phyloP scores from a whole-genome alignment of 1,140 invertebrate species.

The Bombyx mandarina region DNA sequence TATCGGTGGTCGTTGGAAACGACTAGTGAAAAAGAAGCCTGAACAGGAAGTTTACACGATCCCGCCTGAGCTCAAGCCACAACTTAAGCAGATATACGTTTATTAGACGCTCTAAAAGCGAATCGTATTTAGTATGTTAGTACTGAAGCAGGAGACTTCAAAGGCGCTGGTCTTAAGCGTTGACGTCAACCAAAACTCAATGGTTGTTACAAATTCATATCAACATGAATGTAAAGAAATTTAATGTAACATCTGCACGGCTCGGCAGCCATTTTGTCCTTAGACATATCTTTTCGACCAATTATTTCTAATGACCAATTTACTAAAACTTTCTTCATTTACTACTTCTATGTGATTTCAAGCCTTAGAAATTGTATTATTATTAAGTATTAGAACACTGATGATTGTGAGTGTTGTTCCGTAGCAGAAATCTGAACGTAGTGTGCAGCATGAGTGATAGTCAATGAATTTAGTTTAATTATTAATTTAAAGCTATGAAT shows the following conservation, averaged over 20 bases:
- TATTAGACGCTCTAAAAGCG: slow-evolving; percentile 70
- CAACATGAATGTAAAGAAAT: slow-evolving; percentile 58
- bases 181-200: slow-evolving; percentile 35
- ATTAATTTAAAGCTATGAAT: slow-evolving; percentile 68
- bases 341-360: slow-evolving; percentile 63
- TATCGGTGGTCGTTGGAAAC: slow-evolving; percentile 84
- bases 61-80: slow-evolving; percentile 87
- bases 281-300: slow-evolving; percentile 66
- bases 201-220: slow-evolving; percentile 53
- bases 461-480: slow-evolving; percentile 67
- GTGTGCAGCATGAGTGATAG: slow-evolving; percentile 60
- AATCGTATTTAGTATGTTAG: slow-evolving; percentile 21
- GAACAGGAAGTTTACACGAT: slow-evolving; percentile 85
- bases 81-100: slow-evolving; percentile 90
- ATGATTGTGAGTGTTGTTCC: slow-evolving; percentile 56
- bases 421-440: slow-evolving; percentile 53
- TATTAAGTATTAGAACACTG: slow-evolving; percentile 68
- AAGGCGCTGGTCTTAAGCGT: slow-evolving; percentile 30
- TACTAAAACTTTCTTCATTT: slow-evolving; percentile 48
- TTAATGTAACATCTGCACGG: slow-evolving; percentile 34
- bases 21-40: slow-evolving; percentile 84
- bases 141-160: slow-evolving; percentile 56
- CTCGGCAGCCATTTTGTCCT: slow-evolving; percentile 34
- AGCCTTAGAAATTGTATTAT: slow-evolving; percentile 65
- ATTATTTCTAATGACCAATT: slow-evolving; percentile 61